Evolutionary conservation across 1,140 invertebrate species (phyloP).

Genomic region (Agrypnia vestita): DNA sequence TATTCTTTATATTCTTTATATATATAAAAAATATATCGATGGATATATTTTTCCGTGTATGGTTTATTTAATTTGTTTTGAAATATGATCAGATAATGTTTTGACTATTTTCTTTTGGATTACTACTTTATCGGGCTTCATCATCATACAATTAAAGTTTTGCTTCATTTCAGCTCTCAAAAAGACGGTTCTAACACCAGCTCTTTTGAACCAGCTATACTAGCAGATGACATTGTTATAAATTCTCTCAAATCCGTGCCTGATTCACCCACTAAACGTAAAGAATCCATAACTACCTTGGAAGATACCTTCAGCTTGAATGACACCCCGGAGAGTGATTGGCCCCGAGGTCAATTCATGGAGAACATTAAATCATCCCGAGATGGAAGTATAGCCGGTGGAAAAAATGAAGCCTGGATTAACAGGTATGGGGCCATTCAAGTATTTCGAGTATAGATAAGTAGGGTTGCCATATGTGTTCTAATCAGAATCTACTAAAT

Average conservation of each 20-base stretch:
- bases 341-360: constrained; percentile 53
- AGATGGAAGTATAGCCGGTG: constrained; percentile 59
- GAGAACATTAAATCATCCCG: constrained; percentile 43
- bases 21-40: too few relatives aligned
- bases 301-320: constrained; percentile 71
- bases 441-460: too few relatives aligned
- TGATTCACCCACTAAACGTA: constrained; percentile 57
- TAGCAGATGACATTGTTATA: constrained; percentile 63
- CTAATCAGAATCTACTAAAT: too few relatives aligned
- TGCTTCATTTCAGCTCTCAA: constrained; percentile 50
- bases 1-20: too few relatives aligned
- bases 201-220: constrained; percentile 65
- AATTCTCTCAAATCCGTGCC: constrained; percentile 61
- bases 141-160: background rate
- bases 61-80: too few relatives aligned
- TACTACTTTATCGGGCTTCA: background rate
- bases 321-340: constrained; percentile 64
- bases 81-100: too few relatives aligned
- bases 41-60: too few relatives aligned
- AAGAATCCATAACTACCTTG: constrained; percentile 67
- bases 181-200: constrained; percentile 69
- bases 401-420: constrained; percentile 70
- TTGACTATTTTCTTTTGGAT: too few relatives aligned
- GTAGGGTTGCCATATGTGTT: too few relatives aligned
- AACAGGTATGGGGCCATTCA: too few relatives aligned